These are phyloP conservation scores for Echinometra lucunter DNA, from an alignment of 53 echinoderm and acorn worm genomes.

Conservation along the genomic window DNA sequence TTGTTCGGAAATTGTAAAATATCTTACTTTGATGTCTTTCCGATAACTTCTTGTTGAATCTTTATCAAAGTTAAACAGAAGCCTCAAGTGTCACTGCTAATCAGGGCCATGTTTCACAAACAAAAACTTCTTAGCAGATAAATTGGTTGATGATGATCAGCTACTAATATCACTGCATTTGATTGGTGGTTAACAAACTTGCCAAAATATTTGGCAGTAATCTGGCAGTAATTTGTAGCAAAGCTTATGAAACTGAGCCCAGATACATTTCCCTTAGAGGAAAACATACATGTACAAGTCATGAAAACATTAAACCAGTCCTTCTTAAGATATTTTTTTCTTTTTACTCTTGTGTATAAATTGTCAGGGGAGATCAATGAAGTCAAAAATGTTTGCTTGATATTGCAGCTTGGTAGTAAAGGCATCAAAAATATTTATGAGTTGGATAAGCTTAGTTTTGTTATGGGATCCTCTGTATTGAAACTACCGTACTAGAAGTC, in stretches of 20 bases:
- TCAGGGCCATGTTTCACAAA: neutral
- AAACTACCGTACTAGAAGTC: conserved; percentile 14
- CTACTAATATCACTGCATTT: neutral
- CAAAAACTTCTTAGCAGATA: neutral
- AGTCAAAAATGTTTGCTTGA: neutral
- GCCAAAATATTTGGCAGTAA: neutral
- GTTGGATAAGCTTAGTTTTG: neutral
- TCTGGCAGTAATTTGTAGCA: neutral
- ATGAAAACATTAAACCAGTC: no score
- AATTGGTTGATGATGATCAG: neutral
- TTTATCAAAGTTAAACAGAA: neutral
- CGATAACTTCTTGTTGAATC: neutral
- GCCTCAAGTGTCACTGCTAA: neutral
- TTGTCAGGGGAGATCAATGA: neutral
- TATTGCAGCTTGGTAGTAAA: neutral
- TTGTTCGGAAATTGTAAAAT: neutral
- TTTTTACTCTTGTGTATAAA: neutral
- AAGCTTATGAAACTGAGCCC: neutral
- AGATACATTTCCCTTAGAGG: neutral
- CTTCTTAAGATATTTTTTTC: neutral
- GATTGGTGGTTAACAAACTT: neutral
- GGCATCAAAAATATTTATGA: neutral
- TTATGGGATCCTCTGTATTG: neutral
- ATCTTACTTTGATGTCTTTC: neutral
- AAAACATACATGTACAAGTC: neutral